Percentiles rank a stretch among this genome's conserved stretches.
These are phyloP conservation scores for Rhaphigaster nebulosa DNA, from an alignment of 2,888 invertebrate species.

Conservation along the genomic window DNA sequence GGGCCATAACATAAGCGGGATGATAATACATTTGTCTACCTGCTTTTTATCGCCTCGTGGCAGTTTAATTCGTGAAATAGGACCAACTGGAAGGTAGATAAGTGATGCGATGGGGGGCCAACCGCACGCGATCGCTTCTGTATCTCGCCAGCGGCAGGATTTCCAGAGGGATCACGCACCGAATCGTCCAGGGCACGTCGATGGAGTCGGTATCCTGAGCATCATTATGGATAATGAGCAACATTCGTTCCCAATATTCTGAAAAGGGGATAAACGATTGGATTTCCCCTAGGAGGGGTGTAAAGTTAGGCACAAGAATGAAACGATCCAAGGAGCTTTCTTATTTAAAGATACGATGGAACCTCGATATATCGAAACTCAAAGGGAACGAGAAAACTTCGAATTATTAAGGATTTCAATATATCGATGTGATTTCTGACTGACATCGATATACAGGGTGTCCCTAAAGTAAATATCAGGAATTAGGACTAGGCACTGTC, in stretches of 20 bases:
- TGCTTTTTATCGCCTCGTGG: slow-evolving; percentile 30
- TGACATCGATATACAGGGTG: no score
- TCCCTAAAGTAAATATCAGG: no score
- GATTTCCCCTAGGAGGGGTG: not conserved
- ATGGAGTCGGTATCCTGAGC: not conserved
- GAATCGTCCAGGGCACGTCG: not conserved
- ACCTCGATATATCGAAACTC: no score
- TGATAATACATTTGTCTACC: slow-evolving; percentile 20
- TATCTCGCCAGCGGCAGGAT: not conserved
- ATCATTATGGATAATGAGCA: not conserved
- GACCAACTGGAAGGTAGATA: slow-evolving; percentile 33
- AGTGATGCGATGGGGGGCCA: slow-evolving; percentile 31
- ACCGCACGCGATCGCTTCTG: slow-evolving; percentile 31
- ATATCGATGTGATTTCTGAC: no score
- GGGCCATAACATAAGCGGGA: not conserved
- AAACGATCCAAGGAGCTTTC: no score
- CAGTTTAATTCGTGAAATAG: slow-evolving; percentile 47
- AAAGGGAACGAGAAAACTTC: no score
- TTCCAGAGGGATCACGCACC: slow-evolving; percentile 5
- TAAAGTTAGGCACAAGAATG: not conserved
- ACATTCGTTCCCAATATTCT: not conserved
- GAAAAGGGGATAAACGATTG: not conserved
- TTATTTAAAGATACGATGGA: no score
- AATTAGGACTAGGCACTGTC: no score
- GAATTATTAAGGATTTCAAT: no score